Evolutionary conservation across 2,113 vertebrate species (phyloP), one percentile per base, ranked within the genome.

Genomic region (Channa maculata): DNA sequence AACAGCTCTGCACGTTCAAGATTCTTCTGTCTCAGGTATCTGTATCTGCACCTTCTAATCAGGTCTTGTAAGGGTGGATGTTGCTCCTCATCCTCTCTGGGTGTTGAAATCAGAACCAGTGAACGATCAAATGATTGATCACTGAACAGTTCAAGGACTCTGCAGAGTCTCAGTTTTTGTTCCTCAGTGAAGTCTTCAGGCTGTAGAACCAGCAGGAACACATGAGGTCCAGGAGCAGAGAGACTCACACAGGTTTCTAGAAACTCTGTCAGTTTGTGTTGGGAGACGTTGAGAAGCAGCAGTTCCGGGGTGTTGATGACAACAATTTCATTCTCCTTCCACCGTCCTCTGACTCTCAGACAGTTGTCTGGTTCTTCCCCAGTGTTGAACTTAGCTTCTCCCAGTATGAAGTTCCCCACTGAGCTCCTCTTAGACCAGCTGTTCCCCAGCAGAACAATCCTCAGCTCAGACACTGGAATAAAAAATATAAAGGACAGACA

Each of bases 151-250:
- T 55, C 2, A 2, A 89, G 72, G 45, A 85, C n/a, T 8, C 0
- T 52, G 51, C 15, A 48, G 7, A 85, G 50, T 12, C 36, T 80
- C n/a, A 2, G 0, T 49, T 57, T 73, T 8, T 76, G 50, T 15
- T 76, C 14, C 41, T 73, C 37, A 37, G 55, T 86, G 75, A 87
- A 88, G 43, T 49, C 54, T 59, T 80, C 72, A 80, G 65, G 61
- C 60, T 85, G 68, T 1, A 88, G 62, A 51, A 86, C 74, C 24
- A 24, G 24, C 24, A 24, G 24, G 24, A 24, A 24, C 24, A 24
- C 24, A 24, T 24, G 84, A 84, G 86, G 87, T 61, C 87, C 88
- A 54, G 88, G 65, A n/a, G 2, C 64, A 79, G 66, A 77, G 61
- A 71, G 36, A 0, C 8, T 54, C 11, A 33, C 46, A 65, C 79